Evolutionary conservation across 2,113 vertebrate genomes (phyloP).

Genomic region (Cinclus mexicanus): DNA sequence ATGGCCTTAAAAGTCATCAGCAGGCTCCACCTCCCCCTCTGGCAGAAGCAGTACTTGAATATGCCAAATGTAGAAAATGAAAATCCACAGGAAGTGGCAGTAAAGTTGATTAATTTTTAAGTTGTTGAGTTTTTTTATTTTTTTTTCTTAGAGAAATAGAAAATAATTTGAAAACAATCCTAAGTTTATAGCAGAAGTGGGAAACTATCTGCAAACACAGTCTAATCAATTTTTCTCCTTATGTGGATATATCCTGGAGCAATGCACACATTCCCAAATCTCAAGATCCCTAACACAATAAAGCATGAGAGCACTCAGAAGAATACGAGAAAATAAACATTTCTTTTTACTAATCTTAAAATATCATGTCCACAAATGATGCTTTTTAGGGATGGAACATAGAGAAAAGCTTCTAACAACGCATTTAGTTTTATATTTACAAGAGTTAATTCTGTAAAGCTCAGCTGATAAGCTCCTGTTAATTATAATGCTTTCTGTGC

Average conservation of each 20-base stretch:
- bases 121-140: neutral
- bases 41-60: neutral
- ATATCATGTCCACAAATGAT: neutral
- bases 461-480: neutral
- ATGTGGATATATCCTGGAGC: neutral
- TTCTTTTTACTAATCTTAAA: neutral
- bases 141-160: neutral
- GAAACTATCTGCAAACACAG: neutral
- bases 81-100: neutral
- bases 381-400: neutral
- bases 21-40: neutral
- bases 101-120: neutral
- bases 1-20: neutral
- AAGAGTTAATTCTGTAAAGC: neutral
- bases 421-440: neutral
- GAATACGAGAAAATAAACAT: neutral
- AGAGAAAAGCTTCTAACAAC: neutral
- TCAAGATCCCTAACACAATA: conserved; percentile 34
- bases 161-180: neutral
- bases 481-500: conserved; percentile 21
- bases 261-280: neutral
- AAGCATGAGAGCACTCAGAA: neutral
- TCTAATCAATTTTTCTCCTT: conserved; percentile 5
- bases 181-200: neutral
- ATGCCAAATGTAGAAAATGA: neutral